These are phyloP conservation scores for Leptoclinus maculatus DNA, from an alignment of 2,797 vertebrate genomes.

Conservation along the genomic window DNA sequence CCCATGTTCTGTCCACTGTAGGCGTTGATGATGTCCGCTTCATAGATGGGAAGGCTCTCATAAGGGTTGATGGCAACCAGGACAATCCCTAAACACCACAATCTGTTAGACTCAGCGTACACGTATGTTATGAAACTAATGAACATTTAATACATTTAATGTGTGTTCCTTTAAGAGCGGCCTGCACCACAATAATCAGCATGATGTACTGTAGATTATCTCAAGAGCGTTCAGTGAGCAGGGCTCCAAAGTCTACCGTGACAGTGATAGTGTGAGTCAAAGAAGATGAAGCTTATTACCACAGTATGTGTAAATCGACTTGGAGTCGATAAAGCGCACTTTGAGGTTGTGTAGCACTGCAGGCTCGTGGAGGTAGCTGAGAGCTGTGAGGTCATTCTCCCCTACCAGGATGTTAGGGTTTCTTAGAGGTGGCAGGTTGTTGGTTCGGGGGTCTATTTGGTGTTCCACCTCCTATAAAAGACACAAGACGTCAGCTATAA, in stretches of 20 bases:
- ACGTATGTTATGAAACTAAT: background rate
- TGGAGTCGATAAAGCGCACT: conserved; percentile 96
- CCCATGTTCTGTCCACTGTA: conserved; percentile 98
- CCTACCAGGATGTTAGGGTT: conserved; percentile 98
- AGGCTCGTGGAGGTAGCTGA: conserved; percentile 97
- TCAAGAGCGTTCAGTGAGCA: conserved; percentile 46
- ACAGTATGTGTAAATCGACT: conserved; percentile 97
- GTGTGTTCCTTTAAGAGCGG: conserved; percentile 63
- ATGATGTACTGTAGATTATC: conserved; percentile 23
- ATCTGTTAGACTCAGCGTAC: background rate
- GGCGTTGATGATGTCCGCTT: conserved; percentile 94
- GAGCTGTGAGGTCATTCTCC: conserved; percentile 96
- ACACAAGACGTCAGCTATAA: conserved; percentile 6
- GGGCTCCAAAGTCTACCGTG: conserved; percentile 80
- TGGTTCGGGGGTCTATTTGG: conserved; percentile 84
- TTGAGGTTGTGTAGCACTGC: conserved; percentile 96
- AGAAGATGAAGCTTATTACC: conserved; percentile 84
- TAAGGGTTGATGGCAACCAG: conserved; percentile 98
- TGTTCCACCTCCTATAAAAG: conserved; percentile 88
- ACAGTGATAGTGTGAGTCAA: conserved; percentile 66
- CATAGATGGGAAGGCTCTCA: conserved; percentile 95
- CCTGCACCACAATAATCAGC: conserved; percentile 40
- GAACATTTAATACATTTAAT: background rate
- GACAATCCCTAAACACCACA: conserved; percentile 88
- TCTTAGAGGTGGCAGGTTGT: conserved; percentile 89